Percentiles rank a stretch among this genome's conserved stretches.
Conservation (phyloP, 37 sponge, comb jelly and placozoan genomes). For the Corticium candelabrum region DNA sequence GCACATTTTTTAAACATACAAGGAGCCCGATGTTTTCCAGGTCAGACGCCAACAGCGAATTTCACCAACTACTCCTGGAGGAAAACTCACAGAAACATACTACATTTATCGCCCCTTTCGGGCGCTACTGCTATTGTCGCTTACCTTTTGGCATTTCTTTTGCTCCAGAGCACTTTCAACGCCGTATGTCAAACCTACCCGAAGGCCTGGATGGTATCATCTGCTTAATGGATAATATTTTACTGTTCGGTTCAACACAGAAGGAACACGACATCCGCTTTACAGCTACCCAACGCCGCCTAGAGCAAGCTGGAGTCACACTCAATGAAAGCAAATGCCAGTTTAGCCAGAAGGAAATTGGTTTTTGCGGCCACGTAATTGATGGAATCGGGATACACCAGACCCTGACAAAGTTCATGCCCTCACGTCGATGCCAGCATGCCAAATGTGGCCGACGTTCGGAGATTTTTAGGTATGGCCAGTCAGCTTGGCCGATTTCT, state of each 20-base stretch:
- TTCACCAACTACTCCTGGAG: neutral
- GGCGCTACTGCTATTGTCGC: neutral
- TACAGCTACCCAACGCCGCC: neutral
- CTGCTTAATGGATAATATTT: neutral
- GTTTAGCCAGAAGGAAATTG: slow-evolving; percentile 10
- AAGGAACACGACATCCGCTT: neutral
- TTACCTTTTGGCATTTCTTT: neutral
- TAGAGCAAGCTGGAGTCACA: slow-evolving; percentile 19
- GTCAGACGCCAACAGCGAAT: neutral
- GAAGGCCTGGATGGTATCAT: neutral
- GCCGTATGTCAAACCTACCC: neutral
- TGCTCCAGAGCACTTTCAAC: neutral
- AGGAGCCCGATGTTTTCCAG: neutral
- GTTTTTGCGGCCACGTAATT: slow-evolving; percentile 12
- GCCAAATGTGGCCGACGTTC: slow-evolving; percentile 24
- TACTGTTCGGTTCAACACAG: neutral
- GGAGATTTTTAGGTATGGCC: slow-evolving; percentile 23
- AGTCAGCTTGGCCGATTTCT: slow-evolving; percentile 23
- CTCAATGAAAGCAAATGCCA: slow-evolving; percentile 34
- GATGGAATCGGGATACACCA: slow-evolving; percentile 19
- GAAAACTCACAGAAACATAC: too few relatives aligned
- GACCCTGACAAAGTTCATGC: slow-evolving; percentile 36
- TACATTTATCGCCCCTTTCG: neutral
- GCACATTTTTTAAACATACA: neutral
- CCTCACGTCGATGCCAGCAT: neutral